Percentiles rank a stretch among this genome's conserved stretches.
phyloP scores from a whole-genome alignment of 2,113 vertebrate species.

The Forbesichthys papilliferus region DNA sequence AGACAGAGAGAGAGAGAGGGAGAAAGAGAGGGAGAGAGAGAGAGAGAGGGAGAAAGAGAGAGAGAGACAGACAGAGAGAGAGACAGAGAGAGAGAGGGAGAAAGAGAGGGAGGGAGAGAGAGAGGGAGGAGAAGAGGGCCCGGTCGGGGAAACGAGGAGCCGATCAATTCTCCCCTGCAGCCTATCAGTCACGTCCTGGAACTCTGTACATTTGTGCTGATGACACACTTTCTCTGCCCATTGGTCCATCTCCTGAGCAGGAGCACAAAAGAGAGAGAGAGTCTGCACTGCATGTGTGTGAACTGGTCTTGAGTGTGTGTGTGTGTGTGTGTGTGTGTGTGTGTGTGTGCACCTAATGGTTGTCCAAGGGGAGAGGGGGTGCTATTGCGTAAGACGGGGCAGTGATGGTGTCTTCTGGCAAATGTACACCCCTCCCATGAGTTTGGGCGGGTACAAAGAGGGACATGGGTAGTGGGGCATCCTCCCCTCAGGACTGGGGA shows the following conservation, averaged over 20 bases:
- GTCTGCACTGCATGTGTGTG: not conserved
- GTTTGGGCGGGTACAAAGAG: constrained; percentile 11
- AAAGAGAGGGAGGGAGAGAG: constrained; percentile 22
- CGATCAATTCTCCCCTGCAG: constrained; percentile 74
- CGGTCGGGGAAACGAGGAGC: constrained; percentile 61
- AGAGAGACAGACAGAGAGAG: constrained; percentile 10
- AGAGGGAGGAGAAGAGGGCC: constrained; percentile 53
- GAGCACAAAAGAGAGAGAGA: constrained; percentile 30
- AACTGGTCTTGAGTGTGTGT: constrained; percentile 7
- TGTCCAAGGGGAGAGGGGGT: constrained; percentile 33
- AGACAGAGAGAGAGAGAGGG: constrained; percentile 7
- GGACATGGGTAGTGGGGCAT: constrained; percentile 19
- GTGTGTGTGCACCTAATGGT: constrained; percentile 38
- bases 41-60: constrained; percentile 6
- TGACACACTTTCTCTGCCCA: constrained; percentile 75
- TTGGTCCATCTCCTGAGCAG: constrained; percentile 70
- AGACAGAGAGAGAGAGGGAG: constrained; percentile 9
- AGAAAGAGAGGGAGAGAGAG: not conserved
- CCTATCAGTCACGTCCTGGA: constrained; percentile 75
- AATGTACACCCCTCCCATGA: constrained; percentile 43
- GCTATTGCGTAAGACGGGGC: not conserved
- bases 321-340: constrained; percentile 12
- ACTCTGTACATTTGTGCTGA: constrained; percentile 74
- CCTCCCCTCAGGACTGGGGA: constrained; percentile 61
- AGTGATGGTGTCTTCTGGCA: constrained; percentile 52